Evolutionary conservation across 2,888 invertebrate species (phyloP).

Genomic region (Apodemia zela): DNA sequence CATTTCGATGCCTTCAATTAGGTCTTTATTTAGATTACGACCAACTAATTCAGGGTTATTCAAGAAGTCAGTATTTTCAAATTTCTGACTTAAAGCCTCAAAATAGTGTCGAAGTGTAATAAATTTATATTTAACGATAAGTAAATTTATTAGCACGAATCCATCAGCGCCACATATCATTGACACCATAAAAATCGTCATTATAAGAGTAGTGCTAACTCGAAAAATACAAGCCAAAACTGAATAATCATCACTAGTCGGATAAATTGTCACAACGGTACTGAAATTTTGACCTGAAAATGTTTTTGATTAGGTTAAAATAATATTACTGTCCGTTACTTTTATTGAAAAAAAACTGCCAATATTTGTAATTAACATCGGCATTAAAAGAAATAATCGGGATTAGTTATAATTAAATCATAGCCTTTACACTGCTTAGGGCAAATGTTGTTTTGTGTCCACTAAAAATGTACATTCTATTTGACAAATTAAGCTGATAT

Average conservation of each 20-base stretch:
- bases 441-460: too few species aligned
- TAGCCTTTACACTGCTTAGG: too few species aligned
- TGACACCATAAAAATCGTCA: background rate
- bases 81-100: background rate
- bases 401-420: too few species aligned
- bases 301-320: background rate
- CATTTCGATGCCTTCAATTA: conserved; percentile 12
- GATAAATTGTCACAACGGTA: conserved; percentile 12
- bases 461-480: too few species aligned
- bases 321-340: too few species aligned
- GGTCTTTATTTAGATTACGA: conserved; percentile 7
- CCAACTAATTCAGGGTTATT: background rate
- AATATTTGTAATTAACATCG: too few species aligned
- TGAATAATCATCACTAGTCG: conserved; percentile 7
- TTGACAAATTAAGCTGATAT: too few species aligned
- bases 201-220: background rate
- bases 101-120: conserved; percentile 12
- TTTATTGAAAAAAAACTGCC: too few species aligned
- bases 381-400: too few species aligned
- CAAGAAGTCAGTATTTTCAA: background rate
- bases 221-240: background rate
- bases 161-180: conserved; percentile 4
- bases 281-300: conserved; percentile 16
- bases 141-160: conserved; percentile 14
- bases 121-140: conserved; percentile 18